phyloP scores from a whole-genome alignment of 1,140 invertebrate species.

The Ostrea denselamellosa region DNA sequence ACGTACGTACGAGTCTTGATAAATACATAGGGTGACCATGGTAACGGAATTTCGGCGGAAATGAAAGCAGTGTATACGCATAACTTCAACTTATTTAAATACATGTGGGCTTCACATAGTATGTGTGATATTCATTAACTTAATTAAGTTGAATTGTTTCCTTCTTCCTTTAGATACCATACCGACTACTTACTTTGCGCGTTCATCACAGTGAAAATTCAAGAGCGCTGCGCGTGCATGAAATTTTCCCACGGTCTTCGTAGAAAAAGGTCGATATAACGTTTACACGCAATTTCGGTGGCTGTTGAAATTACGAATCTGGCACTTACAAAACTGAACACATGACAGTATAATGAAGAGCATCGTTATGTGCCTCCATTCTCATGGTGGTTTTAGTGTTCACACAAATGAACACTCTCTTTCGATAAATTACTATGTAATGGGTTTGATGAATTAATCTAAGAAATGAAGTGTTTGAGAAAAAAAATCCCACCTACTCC shows the following conservation, averaged over 20 bases:
- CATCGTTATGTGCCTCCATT: not conserved
- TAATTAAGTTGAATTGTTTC: not conserved
- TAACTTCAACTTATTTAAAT: too few relatives aligned
- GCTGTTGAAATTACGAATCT: slow-evolving; percentile 30
- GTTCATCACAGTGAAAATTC: slow-evolving; percentile 7
- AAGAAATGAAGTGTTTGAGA: too few relatives aligned
- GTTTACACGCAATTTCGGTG: slow-evolving; percentile 21
- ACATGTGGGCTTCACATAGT: too few relatives aligned
- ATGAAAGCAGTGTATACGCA: too few relatives aligned
- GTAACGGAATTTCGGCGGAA: too few relatives aligned
- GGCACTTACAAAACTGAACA: slow-evolving; percentile 14
- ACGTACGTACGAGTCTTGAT: too few relatives aligned
- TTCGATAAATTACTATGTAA: too few relatives aligned
- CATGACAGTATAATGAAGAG: not conserved
- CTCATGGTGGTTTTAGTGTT: not conserved
- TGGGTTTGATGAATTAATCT: too few relatives aligned
- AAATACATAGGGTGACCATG: too few relatives aligned
- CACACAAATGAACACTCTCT: not conserved
- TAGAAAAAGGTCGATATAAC: slow-evolving; percentile 21
- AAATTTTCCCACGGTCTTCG: slow-evolving; percentile 17
- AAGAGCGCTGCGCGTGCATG: slow-evolving; percentile 23
- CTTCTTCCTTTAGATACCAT: too few relatives aligned
- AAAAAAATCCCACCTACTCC: too few relatives aligned
- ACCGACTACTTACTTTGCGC: not conserved
- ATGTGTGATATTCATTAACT: not conserved